phyloP scores from a whole-genome alignment of 64 coral and sea anemone genomes.

The Montipora efflorescens region DNA sequence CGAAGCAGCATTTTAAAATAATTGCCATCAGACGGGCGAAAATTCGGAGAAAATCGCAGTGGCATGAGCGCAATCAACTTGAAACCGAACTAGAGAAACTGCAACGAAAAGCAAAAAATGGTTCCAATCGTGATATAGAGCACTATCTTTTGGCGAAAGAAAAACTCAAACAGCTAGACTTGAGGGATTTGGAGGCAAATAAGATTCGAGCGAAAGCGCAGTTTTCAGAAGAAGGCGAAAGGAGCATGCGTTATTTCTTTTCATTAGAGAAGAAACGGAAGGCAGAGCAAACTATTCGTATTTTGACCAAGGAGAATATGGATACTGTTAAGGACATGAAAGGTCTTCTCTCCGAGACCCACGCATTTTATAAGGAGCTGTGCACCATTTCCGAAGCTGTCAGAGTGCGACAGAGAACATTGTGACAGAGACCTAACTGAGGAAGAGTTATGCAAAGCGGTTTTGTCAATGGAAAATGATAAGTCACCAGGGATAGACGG shows the following conservation, averaged over 20 bases:
- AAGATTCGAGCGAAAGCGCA: constrained; percentile 10
- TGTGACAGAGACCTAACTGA: neutral
- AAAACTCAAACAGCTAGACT: neutral
- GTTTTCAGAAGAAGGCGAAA: constrained; percentile 33
- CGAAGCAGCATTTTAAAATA: too few relatives aligned
- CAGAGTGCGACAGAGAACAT: too few relatives aligned
- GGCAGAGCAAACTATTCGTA: neutral
- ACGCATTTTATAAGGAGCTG: neutral
- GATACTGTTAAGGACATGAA: neutral
- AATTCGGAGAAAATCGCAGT: too few relatives aligned
- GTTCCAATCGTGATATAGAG: neutral
- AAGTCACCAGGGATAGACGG: too few relatives aligned
- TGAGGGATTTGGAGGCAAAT: constrained; percentile 4
- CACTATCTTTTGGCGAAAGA: neutral
- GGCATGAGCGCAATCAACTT: too few relatives aligned
- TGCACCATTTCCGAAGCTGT: too few relatives aligned
- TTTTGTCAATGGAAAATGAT: neutral
- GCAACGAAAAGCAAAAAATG: neutral
- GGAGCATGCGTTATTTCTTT: neutral
- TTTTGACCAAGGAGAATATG: constrained; percentile 13
- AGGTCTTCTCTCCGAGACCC: neutral
- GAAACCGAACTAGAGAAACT: too few relatives aligned
- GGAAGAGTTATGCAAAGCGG: neutral
- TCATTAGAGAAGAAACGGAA: neutral
- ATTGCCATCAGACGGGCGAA: too few relatives aligned